Conservation (phyloP, 2,113 vertebrate species). For the Chiloscyllium plagiosum region DNA sequence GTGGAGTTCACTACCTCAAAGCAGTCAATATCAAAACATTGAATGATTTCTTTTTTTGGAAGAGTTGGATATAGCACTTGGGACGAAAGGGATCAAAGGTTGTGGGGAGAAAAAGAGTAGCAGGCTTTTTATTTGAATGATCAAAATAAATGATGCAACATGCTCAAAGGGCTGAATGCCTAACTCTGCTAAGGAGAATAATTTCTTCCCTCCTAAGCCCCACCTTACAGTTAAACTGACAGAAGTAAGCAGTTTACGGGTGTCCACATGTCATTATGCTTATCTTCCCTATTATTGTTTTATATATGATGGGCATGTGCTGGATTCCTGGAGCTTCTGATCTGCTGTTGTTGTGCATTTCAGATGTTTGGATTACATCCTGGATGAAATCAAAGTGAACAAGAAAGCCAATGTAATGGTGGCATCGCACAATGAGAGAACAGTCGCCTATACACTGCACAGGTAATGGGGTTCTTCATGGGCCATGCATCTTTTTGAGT, state of each 20-base stretch:
- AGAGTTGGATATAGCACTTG: too few species aligned
- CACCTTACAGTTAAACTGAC: too few species aligned
- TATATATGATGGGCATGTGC: not conserved
- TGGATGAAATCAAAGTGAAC: slow-evolving; percentile 72
- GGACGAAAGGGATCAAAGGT: too few species aligned
- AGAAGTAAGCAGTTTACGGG: not conserved
- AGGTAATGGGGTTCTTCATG: slow-evolving; percentile 52
- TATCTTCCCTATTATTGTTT: not conserved
- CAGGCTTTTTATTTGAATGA: too few species aligned
- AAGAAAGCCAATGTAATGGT: slow-evolving; percentile 76
- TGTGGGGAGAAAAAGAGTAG: too few species aligned
- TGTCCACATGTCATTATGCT: not conserved
- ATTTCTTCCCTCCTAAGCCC: too few species aligned
- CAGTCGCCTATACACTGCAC: slow-evolving; percentile 67
- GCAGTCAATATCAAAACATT: too few species aligned
- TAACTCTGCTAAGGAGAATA: too few species aligned
- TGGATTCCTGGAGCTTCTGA: not conserved
- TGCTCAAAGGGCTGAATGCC: too few species aligned
- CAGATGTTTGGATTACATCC: slow-evolving; percentile 79
- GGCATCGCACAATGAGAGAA: slow-evolving; percentile 84
- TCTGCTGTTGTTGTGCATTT: not conserved
- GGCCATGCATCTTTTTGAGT: not conserved
- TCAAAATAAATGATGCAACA: too few species aligned
- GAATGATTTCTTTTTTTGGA: too few species aligned
- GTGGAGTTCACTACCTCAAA: too few species aligned